Conservation (phyloP, 2,113 vertebrate species). For the Crotalus helleri region DNA sequence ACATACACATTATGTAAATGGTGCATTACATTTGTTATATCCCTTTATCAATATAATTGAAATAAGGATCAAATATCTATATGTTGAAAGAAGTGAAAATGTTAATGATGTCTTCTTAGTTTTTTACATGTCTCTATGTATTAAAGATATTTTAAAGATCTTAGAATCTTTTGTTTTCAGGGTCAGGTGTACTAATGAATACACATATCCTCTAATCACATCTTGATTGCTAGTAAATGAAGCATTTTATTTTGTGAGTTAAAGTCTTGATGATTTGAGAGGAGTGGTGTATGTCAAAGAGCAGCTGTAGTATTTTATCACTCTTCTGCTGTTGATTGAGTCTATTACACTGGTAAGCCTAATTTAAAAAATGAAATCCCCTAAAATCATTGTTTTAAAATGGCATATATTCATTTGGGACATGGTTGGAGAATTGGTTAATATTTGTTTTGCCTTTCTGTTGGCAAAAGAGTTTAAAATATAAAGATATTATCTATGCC, state of each 20-base stretch:
- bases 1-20: neutral
- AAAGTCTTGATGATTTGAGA: neutral
- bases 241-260: constrained; percentile 19
- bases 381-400: neutral
- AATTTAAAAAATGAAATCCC: neutral
- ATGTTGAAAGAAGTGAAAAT: neutral
- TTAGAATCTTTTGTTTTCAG: constrained; percentile 5
- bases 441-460: neutral
- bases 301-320: neutral
- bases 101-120: neutral
- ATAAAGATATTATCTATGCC: neutral
- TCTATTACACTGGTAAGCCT: neutral
- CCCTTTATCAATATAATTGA: neutral
- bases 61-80: neutral
- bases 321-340: neutral
- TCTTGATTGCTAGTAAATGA: constrained; percentile 6
- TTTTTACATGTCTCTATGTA: neutral
- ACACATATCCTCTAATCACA: neutral
- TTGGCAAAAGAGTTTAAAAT: neutral
- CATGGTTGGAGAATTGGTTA: neutral
- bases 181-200: neutral
- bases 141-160: constrained; percentile 8
- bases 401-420: neutral
- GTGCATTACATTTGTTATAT: neutral
- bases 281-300: neutral